Evolutionary conservation across 1,140 invertebrate genomes (phyloP), one percentile per base, ranked within the genome.

Genomic region (Thaumatotibia leucotreta): DNA sequence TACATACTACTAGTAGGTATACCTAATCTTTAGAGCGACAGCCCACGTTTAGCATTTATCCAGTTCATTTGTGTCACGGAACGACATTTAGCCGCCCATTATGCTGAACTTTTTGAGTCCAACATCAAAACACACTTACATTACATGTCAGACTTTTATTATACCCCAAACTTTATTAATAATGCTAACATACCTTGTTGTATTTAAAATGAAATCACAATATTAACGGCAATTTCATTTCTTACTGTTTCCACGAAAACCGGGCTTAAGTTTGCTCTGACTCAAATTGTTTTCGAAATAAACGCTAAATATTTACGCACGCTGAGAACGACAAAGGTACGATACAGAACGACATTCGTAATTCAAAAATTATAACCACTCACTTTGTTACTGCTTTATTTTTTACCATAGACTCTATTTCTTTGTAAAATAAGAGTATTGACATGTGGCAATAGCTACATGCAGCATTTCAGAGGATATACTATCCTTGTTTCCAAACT

Each of bases 261-360:
- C 32, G n/a, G 10, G 1, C 32, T 33, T 11, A 33, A 50, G 49
- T 50, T 23, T 24, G 22, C 49, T 22, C 22, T 52, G 49, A 20
- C 5, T 45, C 20, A 9, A 20, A 9, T 63, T 63, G 32, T 63
- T 63, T 63, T 39, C 62, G 20, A 39, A 9, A 61, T 61, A 61
- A 32, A 39, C 39, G 32, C 61, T 14, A 39, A 52, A 14, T 27
- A 52, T 64, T 45, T 64, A 27, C 10, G 1, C 11, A 23, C 17
- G 17, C 22, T 45, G 8, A 64, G 10, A 33, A 33, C 32, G 32
- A 11, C 2, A n/a, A 2, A 11, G n/a, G 10, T 33, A 11, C 6
- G 32, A 11, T 11, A 33, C 10, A 9, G 10, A 33, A 2, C 32
- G 2, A 33, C 32, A 33, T 33, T n/a, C n/a, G 32, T 33, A 11